Conservation (phyloP, 1,140 invertebrate species). For the Drusus annulatus region DNA sequence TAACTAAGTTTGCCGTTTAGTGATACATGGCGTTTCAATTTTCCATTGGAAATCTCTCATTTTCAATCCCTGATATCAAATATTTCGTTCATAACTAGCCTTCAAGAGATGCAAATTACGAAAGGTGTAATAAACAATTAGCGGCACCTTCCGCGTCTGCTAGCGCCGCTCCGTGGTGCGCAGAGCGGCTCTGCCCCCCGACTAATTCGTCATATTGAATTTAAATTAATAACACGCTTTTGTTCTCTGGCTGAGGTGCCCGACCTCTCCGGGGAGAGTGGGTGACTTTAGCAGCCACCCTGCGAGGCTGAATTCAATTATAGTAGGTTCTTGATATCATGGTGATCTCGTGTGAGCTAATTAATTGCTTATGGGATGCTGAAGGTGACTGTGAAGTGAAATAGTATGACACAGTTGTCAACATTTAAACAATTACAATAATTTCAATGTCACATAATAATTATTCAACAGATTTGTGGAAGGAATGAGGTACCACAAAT, state of each 20-base stretch:
- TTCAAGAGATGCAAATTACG: constrained; percentile 47
- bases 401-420: too few relatives aligned
- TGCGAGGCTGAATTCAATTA: background rate
- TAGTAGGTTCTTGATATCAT: too few relatives aligned
- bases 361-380: too few relatives aligned
- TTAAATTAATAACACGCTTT: constrained; percentile 54
- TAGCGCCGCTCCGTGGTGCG: constrained; percentile 48
- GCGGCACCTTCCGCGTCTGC: constrained; percentile 51
- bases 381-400: too few relatives aligned
- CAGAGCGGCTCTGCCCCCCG: constrained; percentile 24
- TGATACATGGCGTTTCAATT: too few relatives aligned
- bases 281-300: constrained; percentile 47
- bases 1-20: too few relatives aligned
- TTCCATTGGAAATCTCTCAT: background rate
- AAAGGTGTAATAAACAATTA: constrained; percentile 57
- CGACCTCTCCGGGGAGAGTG: constrained; percentile 39
- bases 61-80: constrained; percentile 12
- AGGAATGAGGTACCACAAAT: too few relatives aligned
- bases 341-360: too few relatives aligned
- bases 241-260: constrained; percentile 27
- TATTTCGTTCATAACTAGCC: constrained; percentile 37
- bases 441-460: too few relatives aligned
- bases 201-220: constrained; percentile 51
- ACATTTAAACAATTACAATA: too few relatives aligned
- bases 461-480: too few relatives aligned